Conservation (phyloP, 2,888 invertebrate species). For the Globia sparganii region DNA sequence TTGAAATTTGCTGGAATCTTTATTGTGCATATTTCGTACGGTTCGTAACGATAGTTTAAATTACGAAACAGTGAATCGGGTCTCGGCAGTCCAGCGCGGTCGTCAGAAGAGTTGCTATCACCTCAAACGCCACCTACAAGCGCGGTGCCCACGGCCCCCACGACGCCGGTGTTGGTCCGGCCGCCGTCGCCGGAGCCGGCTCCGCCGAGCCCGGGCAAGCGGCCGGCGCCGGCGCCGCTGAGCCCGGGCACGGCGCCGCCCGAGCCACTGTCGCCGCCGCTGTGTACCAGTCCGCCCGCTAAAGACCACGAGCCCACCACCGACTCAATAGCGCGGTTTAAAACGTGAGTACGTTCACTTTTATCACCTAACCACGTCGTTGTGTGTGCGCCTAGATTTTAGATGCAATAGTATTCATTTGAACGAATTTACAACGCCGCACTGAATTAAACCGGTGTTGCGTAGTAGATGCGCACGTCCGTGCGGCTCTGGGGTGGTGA, state of each 20-base stretch:
- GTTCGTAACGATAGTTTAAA: slow-evolving; percentile 28
- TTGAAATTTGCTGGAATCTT: neutral
- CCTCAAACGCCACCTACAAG: slow-evolving; percentile 84
- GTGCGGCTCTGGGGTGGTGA: slow-evolving; percentile 3
- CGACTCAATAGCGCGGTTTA: slow-evolving; percentile 86
- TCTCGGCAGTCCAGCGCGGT: slow-evolving; percentile 84
- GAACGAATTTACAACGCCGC: slow-evolving; percentile 50
- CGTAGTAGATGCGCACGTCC: slow-evolving; percentile 26
- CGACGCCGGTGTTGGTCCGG: slow-evolving; percentile 60
- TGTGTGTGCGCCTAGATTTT: slow-evolving; percentile 49
- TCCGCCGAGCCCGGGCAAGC: neutral
- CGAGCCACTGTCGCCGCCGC: slow-evolving; percentile 83
- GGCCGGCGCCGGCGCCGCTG: neutral
- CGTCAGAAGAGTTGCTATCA: slow-evolving; percentile 84
- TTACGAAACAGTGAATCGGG: slow-evolving; percentile 84
- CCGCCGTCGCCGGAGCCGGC: slow-evolving; percentile 60
- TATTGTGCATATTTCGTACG: neutral
- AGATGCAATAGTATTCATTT: slow-evolving; percentile 39
- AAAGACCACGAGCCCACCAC: slow-evolving; percentile 82
- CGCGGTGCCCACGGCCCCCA: slow-evolving; percentile 61
- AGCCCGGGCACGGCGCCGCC: slow-evolving; percentile 58
- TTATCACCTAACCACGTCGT: slow-evolving; percentile 28
- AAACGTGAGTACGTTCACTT: slow-evolving; percentile 83
- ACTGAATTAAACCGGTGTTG: slow-evolving; percentile 13
- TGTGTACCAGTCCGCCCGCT: slow-evolving; percentile 85